Evolutionary conservation across 2,113 vertebrate species (phyloP).

Genomic region (Phyllopteryx taeniolatus): DNA sequence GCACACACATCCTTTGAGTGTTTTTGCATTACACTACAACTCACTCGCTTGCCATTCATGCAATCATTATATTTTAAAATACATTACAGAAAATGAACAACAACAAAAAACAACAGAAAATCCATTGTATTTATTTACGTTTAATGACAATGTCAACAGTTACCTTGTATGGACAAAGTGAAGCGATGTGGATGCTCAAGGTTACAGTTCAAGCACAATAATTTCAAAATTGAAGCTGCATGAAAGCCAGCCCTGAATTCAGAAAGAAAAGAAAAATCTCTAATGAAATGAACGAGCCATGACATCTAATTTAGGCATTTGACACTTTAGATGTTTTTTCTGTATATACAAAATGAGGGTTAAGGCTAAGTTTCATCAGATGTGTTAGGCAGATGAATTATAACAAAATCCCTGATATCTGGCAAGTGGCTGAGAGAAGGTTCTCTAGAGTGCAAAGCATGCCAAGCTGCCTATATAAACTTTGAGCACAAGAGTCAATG

Average conservation of each 20-base stretch:
- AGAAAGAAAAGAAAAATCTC: slow-evolving; percentile 42
- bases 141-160: slow-evolving; percentile 66
- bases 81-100: slow-evolving; percentile 29
- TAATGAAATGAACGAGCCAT: slow-evolving; percentile 59
- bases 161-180: slow-evolving; percentile 56
- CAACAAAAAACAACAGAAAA: slow-evolving; percentile 39
- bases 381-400: slow-evolving; percentile 68
- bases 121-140: slow-evolving; percentile 76
- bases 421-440: slow-evolving; percentile 71
- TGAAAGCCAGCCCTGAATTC: slow-evolving; percentile 56
- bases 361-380: slow-evolving; percentile 76
- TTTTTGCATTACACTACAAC: not conserved
- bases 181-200: slow-evolving; percentile 50
- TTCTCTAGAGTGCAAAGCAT: slow-evolving; percentile 70
- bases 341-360: slow-evolving; percentile 61
- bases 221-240: slow-evolving; percentile 50
- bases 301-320: slow-evolving; percentile 65
- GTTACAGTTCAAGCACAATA: slow-evolving; percentile 60
- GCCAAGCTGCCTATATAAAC: slow-evolving; percentile 65
- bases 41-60: not conserved
- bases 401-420: slow-evolving; percentile 79
- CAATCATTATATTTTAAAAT: not conserved
- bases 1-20: no score
- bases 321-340: slow-evolving; percentile 42
- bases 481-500: slow-evolving; percentile 41